Conservation (phyloP, 2,113 vertebrate species). For the Ophiodon elongatus region DNA sequence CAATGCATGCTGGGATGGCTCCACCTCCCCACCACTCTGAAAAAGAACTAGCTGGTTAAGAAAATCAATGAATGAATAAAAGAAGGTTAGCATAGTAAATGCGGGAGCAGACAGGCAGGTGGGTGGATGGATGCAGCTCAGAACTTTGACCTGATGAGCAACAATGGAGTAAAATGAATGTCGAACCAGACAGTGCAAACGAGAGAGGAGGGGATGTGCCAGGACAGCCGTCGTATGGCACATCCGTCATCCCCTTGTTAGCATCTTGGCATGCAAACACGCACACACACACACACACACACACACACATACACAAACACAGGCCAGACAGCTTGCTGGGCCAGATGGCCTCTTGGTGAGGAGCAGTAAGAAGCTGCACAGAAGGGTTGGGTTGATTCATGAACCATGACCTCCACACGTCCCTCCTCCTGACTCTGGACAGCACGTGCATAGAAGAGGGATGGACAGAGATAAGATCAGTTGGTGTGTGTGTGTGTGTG, state of each 20-base stretch:
- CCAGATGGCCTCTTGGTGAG: constrained; percentile 85
- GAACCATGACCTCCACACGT: constrained; percentile 69
- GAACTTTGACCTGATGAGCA: constrained; percentile 50
- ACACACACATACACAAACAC: constrained; percentile 25
- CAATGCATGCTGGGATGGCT: constrained; percentile 27
- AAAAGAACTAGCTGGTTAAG: not conserved
- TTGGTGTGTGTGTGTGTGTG: constrained; percentile 38
- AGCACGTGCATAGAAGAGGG: constrained; percentile 28
- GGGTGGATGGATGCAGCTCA: constrained; percentile 12
- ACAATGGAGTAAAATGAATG: constrained; percentile 26
- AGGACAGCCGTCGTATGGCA: constrained; percentile 30
- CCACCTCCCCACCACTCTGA: not conserved
- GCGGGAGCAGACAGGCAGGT: constrained; percentile 13
- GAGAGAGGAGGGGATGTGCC: constrained; percentile 43
- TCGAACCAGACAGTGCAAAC: constrained; percentile 35
- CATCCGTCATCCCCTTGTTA: constrained; percentile 83
- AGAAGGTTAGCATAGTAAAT: not conserved
- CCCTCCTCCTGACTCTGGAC: constrained; percentile 52
- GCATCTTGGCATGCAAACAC: constrained; percentile 60
- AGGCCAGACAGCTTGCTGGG: constrained; percentile 77
- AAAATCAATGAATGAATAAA: constrained; percentile 54
- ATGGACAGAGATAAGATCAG: constrained; percentile 44
- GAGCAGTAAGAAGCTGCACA: constrained; percentile 61
- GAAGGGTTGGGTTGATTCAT: constrained; percentile 69
- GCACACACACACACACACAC: constrained; percentile 23